Evolutionary conservation across 2,797 vertebrate genomes (phyloP), one percentile per base, ranked within the genome.

Genomic region (Uromys caudimaculatus): DNA sequence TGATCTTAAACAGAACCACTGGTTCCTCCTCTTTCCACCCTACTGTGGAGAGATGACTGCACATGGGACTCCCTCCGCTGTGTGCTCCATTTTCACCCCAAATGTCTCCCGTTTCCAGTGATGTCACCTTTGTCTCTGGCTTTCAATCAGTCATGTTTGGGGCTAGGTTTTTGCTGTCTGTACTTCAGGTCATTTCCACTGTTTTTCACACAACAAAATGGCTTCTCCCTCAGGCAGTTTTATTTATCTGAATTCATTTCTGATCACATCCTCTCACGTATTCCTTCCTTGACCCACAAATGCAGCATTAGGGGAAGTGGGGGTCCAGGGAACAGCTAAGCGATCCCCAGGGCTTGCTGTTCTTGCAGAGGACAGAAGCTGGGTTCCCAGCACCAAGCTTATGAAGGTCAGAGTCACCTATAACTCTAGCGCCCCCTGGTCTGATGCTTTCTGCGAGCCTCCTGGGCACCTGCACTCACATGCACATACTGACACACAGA

Each of bases 61-160:
- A 89, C 50, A 83, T 58, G 56, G 54, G 47, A 19, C 47, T 79
- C 73, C 54, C 91, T 87, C 75, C 83, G 9, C 6, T 38, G 14
- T 77, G 50, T 52, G 41, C 64, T 87, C 41, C 41, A 35, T 73
- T 85, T 95, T 76, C 38, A 54, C 58, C 78, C 32, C 24, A 95
- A 94, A 92, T 82, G 83, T 92, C 58, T 84, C 90, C 87, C 67
- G 62, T 92, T 93, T 50, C 79, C 64, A 35, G 10, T 16, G 58
- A 97, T 17, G 58, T 75, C 60, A 89, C 35, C 41, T 67, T 52
- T 21, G 17, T 60, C 67, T 84, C 83, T 17, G 3, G 16, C 88
- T 97, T 83, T 89, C 41, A 89, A 85, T 84, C 32, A 89, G n/a
- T 44, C 83, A 78, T 92, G 60, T 58, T 93, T 93, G 96, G 41